Conservation (phyloP, 2,797 vertebrate genomes). For the Podarcis lilfordi region DNA sequence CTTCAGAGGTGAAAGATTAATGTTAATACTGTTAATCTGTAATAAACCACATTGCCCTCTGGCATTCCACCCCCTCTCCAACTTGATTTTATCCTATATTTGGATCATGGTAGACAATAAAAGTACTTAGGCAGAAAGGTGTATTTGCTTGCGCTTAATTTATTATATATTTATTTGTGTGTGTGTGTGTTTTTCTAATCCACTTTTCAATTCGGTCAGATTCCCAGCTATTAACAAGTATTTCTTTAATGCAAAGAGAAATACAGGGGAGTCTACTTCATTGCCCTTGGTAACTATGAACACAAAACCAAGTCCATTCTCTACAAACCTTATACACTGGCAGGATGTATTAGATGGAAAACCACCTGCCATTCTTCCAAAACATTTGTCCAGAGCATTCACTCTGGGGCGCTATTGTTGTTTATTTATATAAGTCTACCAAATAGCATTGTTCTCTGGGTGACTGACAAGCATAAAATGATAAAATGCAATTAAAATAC, state of each 20-base stretch:
- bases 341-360: neutral
- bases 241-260: neutral
- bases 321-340: neutral
- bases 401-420: neutral
- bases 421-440: neutral
- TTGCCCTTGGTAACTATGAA: neutral
- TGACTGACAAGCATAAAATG: neutral
- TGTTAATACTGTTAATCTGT: conserved; percentile 45
- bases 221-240: neutral
- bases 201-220: neutral
- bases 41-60: conserved; percentile 26
- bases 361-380: neutral
- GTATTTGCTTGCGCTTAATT: neutral
- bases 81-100: neutral
- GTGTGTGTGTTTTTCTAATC: neutral
- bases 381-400: neutral
- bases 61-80: neutral
- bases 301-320: neutral
- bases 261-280: neutral
- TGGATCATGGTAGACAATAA: neutral
- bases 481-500: neutral
- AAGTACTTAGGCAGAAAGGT: neutral
- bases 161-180: neutral
- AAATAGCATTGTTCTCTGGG: neutral
- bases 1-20: conserved; percentile 17